phyloP scores from a whole-genome alignment of 2,797 vertebrate genomes.

The Peromyscus eremicus region DNA sequence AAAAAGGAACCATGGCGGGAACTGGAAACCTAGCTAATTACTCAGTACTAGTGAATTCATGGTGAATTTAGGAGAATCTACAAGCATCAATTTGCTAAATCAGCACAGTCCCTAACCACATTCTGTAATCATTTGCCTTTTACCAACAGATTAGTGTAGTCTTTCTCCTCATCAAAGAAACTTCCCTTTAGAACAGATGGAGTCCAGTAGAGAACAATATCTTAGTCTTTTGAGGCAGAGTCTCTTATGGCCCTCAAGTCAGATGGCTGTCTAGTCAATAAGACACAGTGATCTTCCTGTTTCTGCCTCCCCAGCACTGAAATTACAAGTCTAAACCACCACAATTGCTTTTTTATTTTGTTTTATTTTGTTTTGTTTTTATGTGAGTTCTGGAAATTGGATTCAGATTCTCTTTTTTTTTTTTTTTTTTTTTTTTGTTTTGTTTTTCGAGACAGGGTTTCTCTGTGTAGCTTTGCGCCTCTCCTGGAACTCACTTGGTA shows the following conservation, averaged over 20 bases:
- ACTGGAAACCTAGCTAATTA: no score
- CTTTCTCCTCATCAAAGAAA: background rate
- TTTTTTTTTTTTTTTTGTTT: no score
- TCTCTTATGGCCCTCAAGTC: background rate
- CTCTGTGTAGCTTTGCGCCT: no score
- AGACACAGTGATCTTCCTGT: background rate
- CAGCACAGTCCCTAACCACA: background rate
- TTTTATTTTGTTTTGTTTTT: background rate
- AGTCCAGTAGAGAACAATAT: background rate
- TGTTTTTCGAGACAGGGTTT: no score
- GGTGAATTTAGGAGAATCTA: background rate
- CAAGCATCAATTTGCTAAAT: background rate
- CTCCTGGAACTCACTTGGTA: no score
- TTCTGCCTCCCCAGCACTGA: background rate
- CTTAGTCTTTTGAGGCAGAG: background rate
- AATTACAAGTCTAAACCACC: background rate
- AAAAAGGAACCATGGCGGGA: background rate
- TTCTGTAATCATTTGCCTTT: background rate
- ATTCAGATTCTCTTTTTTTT: background rate
- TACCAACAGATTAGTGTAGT: background rate
- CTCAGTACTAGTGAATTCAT: background rate
- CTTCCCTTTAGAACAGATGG: background rate
- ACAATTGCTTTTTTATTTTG: background rate
- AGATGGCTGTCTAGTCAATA: no score
- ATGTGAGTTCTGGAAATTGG: background rate